phyloP scores from a whole-genome alignment of 35 echinoderm and acorn worm genomes.

The Eucidaris tribuloides region DNA sequence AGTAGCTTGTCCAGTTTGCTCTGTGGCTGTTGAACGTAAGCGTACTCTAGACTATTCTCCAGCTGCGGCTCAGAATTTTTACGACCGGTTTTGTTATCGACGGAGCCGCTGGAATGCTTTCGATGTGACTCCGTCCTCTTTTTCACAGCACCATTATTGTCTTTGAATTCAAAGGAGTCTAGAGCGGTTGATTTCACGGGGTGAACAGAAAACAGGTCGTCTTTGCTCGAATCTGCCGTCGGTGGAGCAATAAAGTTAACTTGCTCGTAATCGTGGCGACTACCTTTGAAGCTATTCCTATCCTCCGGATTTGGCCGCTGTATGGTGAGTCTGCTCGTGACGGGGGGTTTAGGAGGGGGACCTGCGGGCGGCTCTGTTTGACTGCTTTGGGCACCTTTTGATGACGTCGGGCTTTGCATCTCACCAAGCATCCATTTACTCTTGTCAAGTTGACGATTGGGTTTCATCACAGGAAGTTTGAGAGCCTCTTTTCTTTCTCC shows the following conservation, averaged over 20 bases:
- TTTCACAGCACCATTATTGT: not conserved
- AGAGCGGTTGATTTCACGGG: too few species aligned
- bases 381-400: too few species aligned
- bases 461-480: not conserved
- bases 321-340: not conserved
- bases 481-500: not conserved
- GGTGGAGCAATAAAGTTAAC: not conserved
- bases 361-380: not conserved
- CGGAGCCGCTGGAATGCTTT: not conserved
- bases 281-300: not conserved
- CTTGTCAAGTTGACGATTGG: not conserved
- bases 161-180: not conserved
- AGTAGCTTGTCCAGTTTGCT: slow-evolving; percentile 3
- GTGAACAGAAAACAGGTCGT: too few species aligned
- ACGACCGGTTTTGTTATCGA: not conserved
- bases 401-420: not conserved
- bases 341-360: not conserved
- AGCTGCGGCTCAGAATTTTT: not conserved
- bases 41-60: too few species aligned
- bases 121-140: not conserved
- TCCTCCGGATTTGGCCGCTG: not conserved
- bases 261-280: slow-evolving; percentile 13
- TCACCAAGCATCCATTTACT: not conserved
- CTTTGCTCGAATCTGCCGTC: too few species aligned
- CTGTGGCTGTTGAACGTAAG: slow-evolving; percentile 3